Conservation (phyloP, 1,140 invertebrate genomes). For the Hylaeus anthracinus region DNA sequence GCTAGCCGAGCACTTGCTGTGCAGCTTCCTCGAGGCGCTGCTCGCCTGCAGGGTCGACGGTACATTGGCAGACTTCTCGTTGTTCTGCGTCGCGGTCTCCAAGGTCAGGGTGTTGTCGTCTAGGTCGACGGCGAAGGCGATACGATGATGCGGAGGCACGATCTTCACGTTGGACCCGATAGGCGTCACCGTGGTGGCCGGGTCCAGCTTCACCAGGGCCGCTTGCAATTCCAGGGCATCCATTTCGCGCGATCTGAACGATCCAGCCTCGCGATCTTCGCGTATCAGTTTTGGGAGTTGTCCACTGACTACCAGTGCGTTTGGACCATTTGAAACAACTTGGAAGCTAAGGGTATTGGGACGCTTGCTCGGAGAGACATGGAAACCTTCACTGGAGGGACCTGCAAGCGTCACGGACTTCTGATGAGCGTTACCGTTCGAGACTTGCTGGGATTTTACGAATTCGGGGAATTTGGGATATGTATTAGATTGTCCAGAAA, state of each 20-base stretch:
- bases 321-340: too few relatives aligned
- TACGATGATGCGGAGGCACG: constrained; percentile 66
- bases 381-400: too few relatives aligned
- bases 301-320: too few relatives aligned
- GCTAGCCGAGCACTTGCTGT: constrained; percentile 26
- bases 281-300: neutral
- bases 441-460: too few relatives aligned
- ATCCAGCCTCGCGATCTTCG: neutral
- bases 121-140: constrained; percentile 68
- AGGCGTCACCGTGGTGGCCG: constrained; percentile 78
- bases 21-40: constrained; percentile 27
- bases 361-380: too few relatives aligned
- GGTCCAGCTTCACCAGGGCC: constrained; percentile 77
- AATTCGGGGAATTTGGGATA: too few relatives aligned
- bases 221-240: constrained; percentile 78
- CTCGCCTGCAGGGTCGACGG: constrained; percentile 13
- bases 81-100: constrained; percentile 34
- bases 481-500: too few relatives aligned
- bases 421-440: too few relatives aligned
- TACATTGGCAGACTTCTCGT: constrained; percentile 33
- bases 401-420: too few relatives aligned
- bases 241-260: constrained; percentile 57
- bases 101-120: constrained; percentile 72
- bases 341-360: too few relatives aligned
- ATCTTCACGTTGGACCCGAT: constrained; percentile 73